These are phyloP conservation scores for Cossypha dichroa DNA, from an alignment of 2,797 vertebrate species.

Conservation along the genomic window DNA sequence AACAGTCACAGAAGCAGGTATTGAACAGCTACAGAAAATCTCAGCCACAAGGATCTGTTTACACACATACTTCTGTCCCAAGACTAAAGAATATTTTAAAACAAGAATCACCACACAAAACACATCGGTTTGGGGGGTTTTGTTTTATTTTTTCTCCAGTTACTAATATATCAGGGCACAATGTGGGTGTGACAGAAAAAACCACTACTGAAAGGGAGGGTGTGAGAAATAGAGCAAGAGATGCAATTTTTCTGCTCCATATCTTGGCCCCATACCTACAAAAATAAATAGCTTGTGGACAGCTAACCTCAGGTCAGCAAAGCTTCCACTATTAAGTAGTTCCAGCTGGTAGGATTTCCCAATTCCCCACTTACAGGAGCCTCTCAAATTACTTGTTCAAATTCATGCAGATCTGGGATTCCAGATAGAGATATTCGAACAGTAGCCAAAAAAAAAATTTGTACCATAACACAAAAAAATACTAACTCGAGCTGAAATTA, in stretches of 20 bases:
- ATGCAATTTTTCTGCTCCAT: background rate
- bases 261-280: background rate
- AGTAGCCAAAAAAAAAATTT: background rate
- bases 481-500: background rate
- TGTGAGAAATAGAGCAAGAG: background rate
- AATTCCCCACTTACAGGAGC: background rate
- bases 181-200: background rate
- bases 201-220: background rate
- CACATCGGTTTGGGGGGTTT: background rate
- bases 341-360: conserved; percentile 26
- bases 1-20: background rate
- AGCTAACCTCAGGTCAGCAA: conserved; percentile 21
- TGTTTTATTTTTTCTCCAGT: background rate
- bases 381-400: background rate
- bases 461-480: background rate
- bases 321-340: conserved; percentile 16
- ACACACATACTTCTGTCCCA: background rate
- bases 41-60: background rate
- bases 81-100: background rate
- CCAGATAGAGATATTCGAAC: background rate
- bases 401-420: background rate
- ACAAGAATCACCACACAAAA: background rate
- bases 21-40: background rate
- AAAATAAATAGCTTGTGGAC: conserved; percentile 19
- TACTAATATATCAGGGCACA: background rate